Conservation (phyloP, 2,888 invertebrate genomes). For the Temnothorax ravouxi region DNA sequence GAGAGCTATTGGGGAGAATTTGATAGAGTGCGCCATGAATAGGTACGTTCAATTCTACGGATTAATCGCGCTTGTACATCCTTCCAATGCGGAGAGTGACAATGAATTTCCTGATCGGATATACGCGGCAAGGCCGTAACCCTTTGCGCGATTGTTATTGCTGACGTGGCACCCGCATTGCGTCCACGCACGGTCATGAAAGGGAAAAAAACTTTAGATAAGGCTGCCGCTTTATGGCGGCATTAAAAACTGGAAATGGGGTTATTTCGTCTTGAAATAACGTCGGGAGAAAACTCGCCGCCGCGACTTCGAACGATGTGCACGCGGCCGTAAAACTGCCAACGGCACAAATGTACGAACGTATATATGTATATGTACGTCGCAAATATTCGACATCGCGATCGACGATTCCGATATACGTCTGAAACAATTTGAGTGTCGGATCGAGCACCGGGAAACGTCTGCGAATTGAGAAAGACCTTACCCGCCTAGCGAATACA, state of each 20-base stretch:
- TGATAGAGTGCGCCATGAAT: neutral
- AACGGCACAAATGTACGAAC: conserved; percentile 14
- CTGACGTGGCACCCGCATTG: conserved; percentile 23
- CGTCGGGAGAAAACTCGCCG: conserved; percentile 23
- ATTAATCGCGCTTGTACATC: conserved; percentile 47
- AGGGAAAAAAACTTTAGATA: conserved; percentile 58
- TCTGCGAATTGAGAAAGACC: conserved; percentile 13
- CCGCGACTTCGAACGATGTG: conserved; percentile 46
- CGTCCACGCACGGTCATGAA: conserved; percentile 45
- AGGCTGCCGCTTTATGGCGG: conserved; percentile 56
- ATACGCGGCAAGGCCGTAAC: conserved; percentile 52
- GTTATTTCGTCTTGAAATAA: conserved; percentile 60
- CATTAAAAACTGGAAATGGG: conserved; percentile 58
- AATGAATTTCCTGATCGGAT: conserved; percentile 63
- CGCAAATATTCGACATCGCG: conserved; percentile 31
- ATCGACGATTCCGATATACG: conserved; percentile 32
- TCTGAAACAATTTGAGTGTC: conserved; percentile 41
- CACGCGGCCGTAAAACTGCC: conserved; percentile 54
- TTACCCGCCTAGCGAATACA: conserved; percentile 19
- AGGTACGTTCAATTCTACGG: conserved; percentile 9
- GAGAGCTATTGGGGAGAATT: neutral
- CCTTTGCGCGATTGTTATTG: conserved; percentile 57
- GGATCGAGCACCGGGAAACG: conserved; percentile 1
- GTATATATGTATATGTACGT: neutral
- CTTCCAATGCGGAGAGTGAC: conserved; percentile 22